Evolutionary conservation across 2,113 vertebrate species (phyloP), one percentile per base, ranked within the genome.

Genomic region (Anseranas semipalmata): DNA sequence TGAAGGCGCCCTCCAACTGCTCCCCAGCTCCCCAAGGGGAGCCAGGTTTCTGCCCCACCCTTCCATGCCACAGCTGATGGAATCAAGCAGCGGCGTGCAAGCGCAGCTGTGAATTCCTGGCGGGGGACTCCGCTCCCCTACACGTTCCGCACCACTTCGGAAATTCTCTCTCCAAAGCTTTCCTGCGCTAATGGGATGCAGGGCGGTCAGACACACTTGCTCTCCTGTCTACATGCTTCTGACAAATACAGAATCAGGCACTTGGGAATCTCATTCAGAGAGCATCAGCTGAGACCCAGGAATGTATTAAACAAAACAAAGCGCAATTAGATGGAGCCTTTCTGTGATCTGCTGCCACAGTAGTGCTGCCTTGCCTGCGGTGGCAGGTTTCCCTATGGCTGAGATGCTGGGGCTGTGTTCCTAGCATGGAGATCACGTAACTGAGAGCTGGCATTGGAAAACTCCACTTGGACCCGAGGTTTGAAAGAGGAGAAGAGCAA

Each of bases 291-390:
- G 73, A 17, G 41, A 55, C 8, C 35, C 5, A 7, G 84, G 79
- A 17, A 65, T 4, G 6, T 4, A 5, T n/a, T 48, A 58, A 48
- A 45, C 65, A 74, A 50, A 46, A 9, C 6, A 0, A 6, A 41
- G 32, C 1, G 5, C 14, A 2, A 37, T 18, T 4, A 37, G 77
- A 33, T 0, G 0, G 32, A 58, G 43, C n/a, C 74, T 50, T 52
- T 28, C 50, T n/a, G 17, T 67, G 92, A 85, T 78, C 55, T 25
- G 27, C 28, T 37, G 39, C 82, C 60, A 24, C 43, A 81, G 85
- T 43, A 77, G 35, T 22, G 55, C 83, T 68, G 45, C 39, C 56
- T 30, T 56, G 46, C 27, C 46, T 12, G 4, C 5, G 17, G 58
- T 2, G 6, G 30, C 10, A 12, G 30, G 48, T 33, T 68, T 53